Evolutionary conservation across 2,888 invertebrate species (phyloP), one percentile per base, ranked within the genome.

Genomic region (Esperia sulphurella): DNA sequence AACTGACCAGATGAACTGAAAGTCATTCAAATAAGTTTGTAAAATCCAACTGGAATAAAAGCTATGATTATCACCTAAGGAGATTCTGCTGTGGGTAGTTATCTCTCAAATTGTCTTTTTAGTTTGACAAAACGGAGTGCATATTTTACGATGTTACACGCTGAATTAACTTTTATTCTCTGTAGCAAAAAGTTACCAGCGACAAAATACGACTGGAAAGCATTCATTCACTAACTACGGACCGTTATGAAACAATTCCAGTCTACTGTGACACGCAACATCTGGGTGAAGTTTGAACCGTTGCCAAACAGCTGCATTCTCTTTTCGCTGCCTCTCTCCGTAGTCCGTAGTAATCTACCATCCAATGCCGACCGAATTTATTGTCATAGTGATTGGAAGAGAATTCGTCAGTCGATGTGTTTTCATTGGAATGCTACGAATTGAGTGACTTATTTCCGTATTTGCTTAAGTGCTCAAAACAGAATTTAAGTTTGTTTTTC

Each of bases 181-280:
- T 5, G 3, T 5, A 21, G 21, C 21, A 21, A 21, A 21, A 21
- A 21, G 21, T 21, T 21, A 21, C 21, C n/a, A 21, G 47, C 42
- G 49, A 45, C 52, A 51, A 51, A 43, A 50, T 52, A 47, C 50
- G 50, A 43, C 47, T 46, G 41, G 45, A 13, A 51, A 51, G 58
- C 55, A 54, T 55, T 45, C 31, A 45, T 45, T 45, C 45, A 60
- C 59, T 58, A 55, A 59, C 54, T 54, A 50, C 45, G 28, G 45
- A 14, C 50, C 45, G 54, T 54, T 59, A 57, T 45, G 59, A 54
- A 62, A 60, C 58, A 55, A 54, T 57, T n/a, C 39, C 30, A 42
- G 35, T 8, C 37, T 8, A 13, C n/a, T 14, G 38, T 35, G 41
- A 43, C 43, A 13, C 29, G 48, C n/a, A 49, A 43, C 52, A 52